A percentile compares a stretch with the other conserved stretches of the same genome.
phyloP scores from a whole-genome alignment of 2,888 invertebrate species.

The Hydraecia micacea region DNA sequence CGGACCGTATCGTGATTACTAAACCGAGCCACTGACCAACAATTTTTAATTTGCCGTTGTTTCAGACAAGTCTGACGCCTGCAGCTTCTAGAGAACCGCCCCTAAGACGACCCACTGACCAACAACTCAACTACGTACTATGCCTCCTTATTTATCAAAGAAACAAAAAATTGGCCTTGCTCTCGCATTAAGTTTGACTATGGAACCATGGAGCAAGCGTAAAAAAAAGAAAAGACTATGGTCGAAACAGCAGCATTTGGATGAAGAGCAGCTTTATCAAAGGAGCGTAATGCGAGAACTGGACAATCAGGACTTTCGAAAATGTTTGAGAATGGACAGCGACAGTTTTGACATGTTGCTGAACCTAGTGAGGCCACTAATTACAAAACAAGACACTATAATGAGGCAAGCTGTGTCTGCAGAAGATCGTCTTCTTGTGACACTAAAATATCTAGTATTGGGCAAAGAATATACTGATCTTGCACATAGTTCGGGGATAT shows the following conservation, averaged over 20 bases:
- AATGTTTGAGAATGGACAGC: slow-evolving; percentile 17
- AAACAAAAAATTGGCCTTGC: slow-evolving; percentile 15
- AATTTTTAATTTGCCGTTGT: neutral
- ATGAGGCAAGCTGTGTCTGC: slow-evolving; percentile 24
- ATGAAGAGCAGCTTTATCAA: slow-evolving; percentile 7
- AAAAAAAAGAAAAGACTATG: slow-evolving; percentile 11
- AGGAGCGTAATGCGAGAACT: slow-evolving; percentile 7
- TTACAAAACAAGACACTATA: slow-evolving; percentile 20
- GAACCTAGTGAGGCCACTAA: slow-evolving; percentile 19
- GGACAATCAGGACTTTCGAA: slow-evolving; percentile 7
- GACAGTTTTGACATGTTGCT: slow-evolving; percentile 7
- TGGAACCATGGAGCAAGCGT: neutral
- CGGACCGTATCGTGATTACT: neutral
- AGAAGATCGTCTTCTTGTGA: slow-evolving; percentile 19
- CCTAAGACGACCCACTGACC: too few species aligned
- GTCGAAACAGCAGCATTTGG: slow-evolving; percentile 1
- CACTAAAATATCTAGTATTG: slow-evolving; percentile 15
- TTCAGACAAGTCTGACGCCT: neutral
- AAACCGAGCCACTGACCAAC: too few species aligned
- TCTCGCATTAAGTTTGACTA: slow-evolving; percentile 6
- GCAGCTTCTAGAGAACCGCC: neutral
- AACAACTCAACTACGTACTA: neutral
- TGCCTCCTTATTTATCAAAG: slow-evolving; percentile 14
- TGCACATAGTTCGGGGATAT: slow-evolving; percentile 10
- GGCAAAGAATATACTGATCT: slow-evolving; percentile 24